A percentile compares a stretch with the other conserved stretches of the same genome.
phyloP scores from a whole-genome alignment of 2,888 invertebrate species.

The Megamerina dolium region DNA sequence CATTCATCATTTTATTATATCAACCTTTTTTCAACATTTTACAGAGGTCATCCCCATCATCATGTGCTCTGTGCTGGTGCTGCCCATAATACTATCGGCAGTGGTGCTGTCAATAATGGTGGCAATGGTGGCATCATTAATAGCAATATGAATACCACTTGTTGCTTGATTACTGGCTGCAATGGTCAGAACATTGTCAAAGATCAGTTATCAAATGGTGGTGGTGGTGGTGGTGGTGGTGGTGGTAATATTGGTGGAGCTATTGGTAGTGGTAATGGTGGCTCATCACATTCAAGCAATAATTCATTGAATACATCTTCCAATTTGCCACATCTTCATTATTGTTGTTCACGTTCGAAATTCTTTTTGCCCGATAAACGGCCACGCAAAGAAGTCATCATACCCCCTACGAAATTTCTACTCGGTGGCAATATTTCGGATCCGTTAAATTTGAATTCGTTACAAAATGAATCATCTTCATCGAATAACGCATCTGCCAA shows the following conservation, averaged over 20 bases:
- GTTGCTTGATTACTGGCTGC: constrained; percentile 34
- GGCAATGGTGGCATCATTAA: not conserved
- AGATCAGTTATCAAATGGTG: constrained; percentile 10
- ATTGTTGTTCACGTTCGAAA: constrained; percentile 54
- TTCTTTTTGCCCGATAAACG: constrained; percentile 70
- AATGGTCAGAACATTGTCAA: constrained; percentile 21
- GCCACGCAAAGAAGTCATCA: constrained; percentile 67
- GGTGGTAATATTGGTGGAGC: too few species aligned
- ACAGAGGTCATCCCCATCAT: constrained; percentile 32
- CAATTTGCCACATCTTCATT: constrained; percentile 28
- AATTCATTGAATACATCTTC: constrained; percentile 12
- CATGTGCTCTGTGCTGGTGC: constrained; percentile 38
- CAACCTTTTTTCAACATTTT: not conserved
- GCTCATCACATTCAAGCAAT: constrained; percentile 13
- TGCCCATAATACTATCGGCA: constrained; percentile 26
- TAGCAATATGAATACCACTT: constrained; percentile 14
- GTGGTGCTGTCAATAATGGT: constrained; percentile 18
- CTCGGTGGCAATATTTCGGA: constrained; percentile 93
- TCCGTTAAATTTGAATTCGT: constrained; percentile 87
- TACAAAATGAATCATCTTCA: constrained; percentile 66
- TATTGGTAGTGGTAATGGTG: constrained; percentile 27
- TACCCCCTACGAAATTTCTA: constrained; percentile 83
- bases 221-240: constrained; percentile 22
- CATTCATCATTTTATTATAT: too few species aligned
- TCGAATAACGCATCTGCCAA: constrained; percentile 58